Evolutionary conservation across 2,113 vertebrate species (phyloP).

Genomic region (Mus spicilegus): DNA sequence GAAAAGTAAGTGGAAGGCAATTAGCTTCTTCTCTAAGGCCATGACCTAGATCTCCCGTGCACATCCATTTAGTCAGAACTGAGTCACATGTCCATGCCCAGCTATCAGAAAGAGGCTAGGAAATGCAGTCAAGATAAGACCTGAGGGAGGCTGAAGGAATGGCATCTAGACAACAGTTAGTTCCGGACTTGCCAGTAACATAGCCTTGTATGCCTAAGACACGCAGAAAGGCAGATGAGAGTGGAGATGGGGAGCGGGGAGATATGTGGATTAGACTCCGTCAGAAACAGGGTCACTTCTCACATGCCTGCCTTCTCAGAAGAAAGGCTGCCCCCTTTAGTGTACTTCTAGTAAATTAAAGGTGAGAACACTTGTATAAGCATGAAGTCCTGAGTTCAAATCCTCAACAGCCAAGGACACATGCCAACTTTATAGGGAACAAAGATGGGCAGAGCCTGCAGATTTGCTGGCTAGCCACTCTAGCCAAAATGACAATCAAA

Average conservation of each 20-base stretch:
- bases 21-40: constrained; percentile 34
- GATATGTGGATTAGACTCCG: not conserved
- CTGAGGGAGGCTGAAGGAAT: not conserved
- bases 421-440: not conserved
- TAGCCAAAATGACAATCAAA: not conserved
- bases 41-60: constrained; percentile 32
- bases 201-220: not conserved
- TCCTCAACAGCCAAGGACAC: not conserved
- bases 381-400: not conserved
- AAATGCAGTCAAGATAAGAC: constrained; percentile 46
- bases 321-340: constrained; percentile 13
- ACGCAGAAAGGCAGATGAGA: not conserved
- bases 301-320: constrained; percentile 50
- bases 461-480: not conserved
- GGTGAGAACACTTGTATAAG: not conserved
- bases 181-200: constrained; percentile 3
- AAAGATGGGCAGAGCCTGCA: not conserved
- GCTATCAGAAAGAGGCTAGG: not conserved
- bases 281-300: constrained; percentile 2
- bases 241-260: not conserved
- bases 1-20: constrained; percentile 3
- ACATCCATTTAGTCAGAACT: constrained; percentile 11
- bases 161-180: constrained; percentile 13
- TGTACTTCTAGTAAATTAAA: constrained; percentile 35
- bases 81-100: not conserved